Conservation (phyloP, 2,888 invertebrate genomes). For the Merodon equestris region DNA sequence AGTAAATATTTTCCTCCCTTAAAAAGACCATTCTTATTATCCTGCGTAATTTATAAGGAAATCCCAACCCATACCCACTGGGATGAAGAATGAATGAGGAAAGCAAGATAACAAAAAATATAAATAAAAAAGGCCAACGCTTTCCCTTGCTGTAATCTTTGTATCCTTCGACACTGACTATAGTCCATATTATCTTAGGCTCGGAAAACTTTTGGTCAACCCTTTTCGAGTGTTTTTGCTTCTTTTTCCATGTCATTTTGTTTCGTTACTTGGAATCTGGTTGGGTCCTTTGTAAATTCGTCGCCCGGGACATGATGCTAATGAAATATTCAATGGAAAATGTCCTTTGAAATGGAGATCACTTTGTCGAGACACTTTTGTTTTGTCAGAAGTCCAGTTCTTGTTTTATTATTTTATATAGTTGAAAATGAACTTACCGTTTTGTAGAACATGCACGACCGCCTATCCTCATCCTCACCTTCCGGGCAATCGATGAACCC, state of each 20-base stretch:
- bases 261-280: background rate
- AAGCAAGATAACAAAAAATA: background rate
- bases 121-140: constrained; percentile 1
- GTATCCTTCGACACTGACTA: too few species aligned
- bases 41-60: constrained; percentile 39
- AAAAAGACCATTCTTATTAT: constrained; percentile 41
- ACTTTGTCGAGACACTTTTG: background rate
- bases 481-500: constrained; percentile 96
- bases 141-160: constrained; percentile 22
- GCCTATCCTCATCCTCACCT: constrained; percentile 95
- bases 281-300: constrained; percentile 12
- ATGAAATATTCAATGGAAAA: constrained; percentile 20
- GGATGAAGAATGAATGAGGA: background rate
- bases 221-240: background rate
- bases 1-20: constrained; percentile 1
- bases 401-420: background rate
- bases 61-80: constrained; percentile 11
- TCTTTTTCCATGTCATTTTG: background rate
- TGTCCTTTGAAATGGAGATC: constrained; percentile 22
- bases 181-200: too few species aligned
- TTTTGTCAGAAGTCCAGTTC: too few species aligned
- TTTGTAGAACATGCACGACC: constrained; percentile 98
- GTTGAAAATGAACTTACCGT: constrained; percentile 84
- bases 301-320: constrained; percentile 6
- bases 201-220: too few species aligned